Evolutionary conservation across 2,113 vertebrate species (phyloP).

Genomic region (Sebastes fasciatus): DNA sequence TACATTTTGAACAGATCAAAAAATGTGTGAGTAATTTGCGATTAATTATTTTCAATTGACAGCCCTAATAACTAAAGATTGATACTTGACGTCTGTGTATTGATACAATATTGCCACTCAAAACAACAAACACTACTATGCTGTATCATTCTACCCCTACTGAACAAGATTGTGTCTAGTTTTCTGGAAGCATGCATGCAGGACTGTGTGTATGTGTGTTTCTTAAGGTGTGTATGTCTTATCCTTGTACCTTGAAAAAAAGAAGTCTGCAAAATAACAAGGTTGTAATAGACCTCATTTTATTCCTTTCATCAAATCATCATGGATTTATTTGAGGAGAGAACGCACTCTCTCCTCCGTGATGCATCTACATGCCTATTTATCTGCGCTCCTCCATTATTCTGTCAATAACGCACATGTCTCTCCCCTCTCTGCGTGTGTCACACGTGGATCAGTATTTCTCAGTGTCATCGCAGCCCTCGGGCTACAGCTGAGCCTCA

Average conservation of each 20-base stretch:
- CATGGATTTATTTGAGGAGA: conserved; percentile 30
- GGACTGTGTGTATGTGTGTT: neutral
- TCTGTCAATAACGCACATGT: conserved; percentile 49
- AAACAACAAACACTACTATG: too few relatives aligned
- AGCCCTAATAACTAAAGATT: too few relatives aligned
- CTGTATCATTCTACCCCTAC: too few relatives aligned
- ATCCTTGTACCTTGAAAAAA: conserved; percentile 1
- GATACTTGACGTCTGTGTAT: too few relatives aligned
- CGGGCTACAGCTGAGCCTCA: conserved; percentile 41
- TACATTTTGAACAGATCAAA: too few relatives aligned
- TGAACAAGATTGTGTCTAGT: neutral
- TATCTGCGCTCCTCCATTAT: conserved; percentile 38
- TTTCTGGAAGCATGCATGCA: too few relatives aligned
- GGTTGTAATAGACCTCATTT: conserved; percentile 19
- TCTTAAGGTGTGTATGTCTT: neutral
- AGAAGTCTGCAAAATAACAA: conserved; percentile 9
- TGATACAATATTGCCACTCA: too few relatives aligned
- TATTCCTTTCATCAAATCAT: conserved; percentile 36
- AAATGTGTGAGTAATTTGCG: too few relatives aligned
- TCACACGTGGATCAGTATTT: conserved; percentile 41
- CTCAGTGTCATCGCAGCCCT: conserved; percentile 57
- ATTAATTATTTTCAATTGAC: too few relatives aligned
- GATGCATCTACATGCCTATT: conserved; percentile 35
- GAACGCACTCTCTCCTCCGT: neutral
- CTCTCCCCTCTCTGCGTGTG: conserved; percentile 26